Conservation (phyloP, 2,888 invertebrate species). For the Pinctada fucata region DNA sequence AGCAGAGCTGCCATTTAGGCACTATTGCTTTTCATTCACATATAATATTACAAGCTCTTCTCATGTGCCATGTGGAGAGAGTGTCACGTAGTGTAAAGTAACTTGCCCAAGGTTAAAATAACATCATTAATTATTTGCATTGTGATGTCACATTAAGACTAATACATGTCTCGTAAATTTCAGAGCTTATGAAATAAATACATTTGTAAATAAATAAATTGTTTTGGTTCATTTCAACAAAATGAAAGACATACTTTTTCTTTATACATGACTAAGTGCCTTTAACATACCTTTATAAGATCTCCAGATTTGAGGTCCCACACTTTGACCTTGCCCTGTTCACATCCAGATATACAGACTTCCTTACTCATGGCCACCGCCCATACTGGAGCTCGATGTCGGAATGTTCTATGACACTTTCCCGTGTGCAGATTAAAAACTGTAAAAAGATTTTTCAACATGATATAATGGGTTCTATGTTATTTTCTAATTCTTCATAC, state of each 20-base stretch:
- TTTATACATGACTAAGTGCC: too few species aligned
- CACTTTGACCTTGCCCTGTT: constrained; percentile 75
- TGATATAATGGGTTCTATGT: too few species aligned
- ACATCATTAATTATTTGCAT: too few species aligned
- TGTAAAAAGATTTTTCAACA: constrained; percentile 47
- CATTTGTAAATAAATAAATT: too few species aligned
- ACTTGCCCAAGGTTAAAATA: too few species aligned
- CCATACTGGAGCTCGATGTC: constrained; percentile 70
- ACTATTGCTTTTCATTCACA: not conserved
- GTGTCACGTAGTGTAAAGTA: too few species aligned
- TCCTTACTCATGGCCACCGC: constrained; percentile 71
- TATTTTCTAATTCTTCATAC: too few species aligned
- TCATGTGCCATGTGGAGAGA: not conserved
- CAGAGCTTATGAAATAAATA: too few species aligned
- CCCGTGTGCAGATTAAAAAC: constrained; percentile 75
- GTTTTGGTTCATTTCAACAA: too few species aligned
- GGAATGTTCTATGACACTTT: constrained; percentile 73
- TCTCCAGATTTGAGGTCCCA: constrained; percentile 73
- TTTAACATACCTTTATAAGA: constrained; percentile 69
- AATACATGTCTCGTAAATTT: too few species aligned
- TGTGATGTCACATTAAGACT: too few species aligned
- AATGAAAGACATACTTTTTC: too few species aligned
- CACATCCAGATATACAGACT: constrained; percentile 73
- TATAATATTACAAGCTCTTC: not conserved
- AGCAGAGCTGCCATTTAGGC: not conserved